Evolutionary conservation across 2,797 vertebrate genomes (phyloP), one percentile per base, ranked within the genome.

Genomic region (Bucorvus abyssinicus): DNA sequence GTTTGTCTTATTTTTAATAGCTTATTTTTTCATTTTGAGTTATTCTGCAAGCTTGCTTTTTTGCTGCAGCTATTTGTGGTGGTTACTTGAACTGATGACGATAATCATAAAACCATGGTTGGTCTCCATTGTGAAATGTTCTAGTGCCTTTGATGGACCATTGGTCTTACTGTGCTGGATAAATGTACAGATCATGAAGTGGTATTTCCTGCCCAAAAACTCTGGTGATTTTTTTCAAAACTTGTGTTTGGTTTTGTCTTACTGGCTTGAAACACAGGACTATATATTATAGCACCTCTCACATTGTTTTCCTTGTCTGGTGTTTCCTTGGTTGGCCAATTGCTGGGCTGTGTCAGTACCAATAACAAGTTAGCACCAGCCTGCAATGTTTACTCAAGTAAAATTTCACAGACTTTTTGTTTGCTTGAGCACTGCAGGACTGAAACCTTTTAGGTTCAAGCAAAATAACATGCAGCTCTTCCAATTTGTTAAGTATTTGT

Each of bases 361-460:
- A 91, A 67, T 91, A 94, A 86, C 89, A 91, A 96, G 91, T 93
- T 86, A 94, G 74, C 73, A 95, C 91, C 89, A 91, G 94, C 56
- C 94, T 88, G 73, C 36, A 82, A 47, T 94, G 83, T 97, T 96
- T 95, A 67, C 61, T 93, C 79, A 96, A 94, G 84, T 78, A 84
- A 89, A 95, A 95, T 94, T 93, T 97, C 94, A 81, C 94, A 88
- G 79, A 47, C 73, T 75, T 91, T 86, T 86, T 91, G 65, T 91
- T 93, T 95, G 73, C 63, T 84, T 63, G 67, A 94, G 91, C 73
- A 86, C 84, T 84, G 76, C 50, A 84, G 87, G 87, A 84, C 65
- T 82, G 69, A 94, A 92, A 84, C 26, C 30, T 88, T 87, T 73
- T 70, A 82, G 49, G 34, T 73, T 94, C 74, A 82, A 93, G 45